Evolutionary conservation across 2,113 vertebrate genomes (phyloP).

Genomic region (Cavia porcellus): DNA sequence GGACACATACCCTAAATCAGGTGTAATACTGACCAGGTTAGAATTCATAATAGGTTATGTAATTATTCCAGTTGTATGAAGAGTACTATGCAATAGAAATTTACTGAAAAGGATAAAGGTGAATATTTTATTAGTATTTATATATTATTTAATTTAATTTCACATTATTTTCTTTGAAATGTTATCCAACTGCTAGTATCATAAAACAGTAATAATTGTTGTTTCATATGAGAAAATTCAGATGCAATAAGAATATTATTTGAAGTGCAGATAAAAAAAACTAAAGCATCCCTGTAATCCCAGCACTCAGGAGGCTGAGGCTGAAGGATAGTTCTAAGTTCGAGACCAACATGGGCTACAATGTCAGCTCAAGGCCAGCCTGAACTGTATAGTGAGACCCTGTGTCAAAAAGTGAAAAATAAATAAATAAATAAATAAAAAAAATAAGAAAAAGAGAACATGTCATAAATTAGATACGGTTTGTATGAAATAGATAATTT

Average conservation of each 20-base stretch:
- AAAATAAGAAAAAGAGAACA: not conserved
- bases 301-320: too few relatives aligned
- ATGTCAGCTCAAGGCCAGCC: too few relatives aligned
- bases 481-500: constrained; percentile 80
- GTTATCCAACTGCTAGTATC: constrained; percentile 56
- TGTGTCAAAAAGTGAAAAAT: too few relatives aligned
- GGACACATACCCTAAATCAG: not conserved
- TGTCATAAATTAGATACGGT: constrained; percentile 65
- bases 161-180: constrained; percentile 64
- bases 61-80: not conserved
- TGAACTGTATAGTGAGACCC: too few relatives aligned
- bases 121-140: constrained; percentile 42
- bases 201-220: constrained; percentile 78
- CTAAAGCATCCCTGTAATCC: too few relatives aligned
- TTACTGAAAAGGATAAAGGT: constrained; percentile 21
- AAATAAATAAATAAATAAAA: too few relatives aligned
- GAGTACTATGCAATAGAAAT: constrained; percentile 34
- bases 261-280: constrained; percentile 75
- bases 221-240: constrained; percentile 80
- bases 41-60: not conserved
- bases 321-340: too few relatives aligned
- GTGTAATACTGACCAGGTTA: not conserved
- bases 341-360: too few relatives aligned
- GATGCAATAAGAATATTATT: constrained; percentile 74
- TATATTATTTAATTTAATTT: constrained; percentile 68